Conservation (phyloP, 2,113 vertebrate genomes). For the Antigone vipio region DNA sequence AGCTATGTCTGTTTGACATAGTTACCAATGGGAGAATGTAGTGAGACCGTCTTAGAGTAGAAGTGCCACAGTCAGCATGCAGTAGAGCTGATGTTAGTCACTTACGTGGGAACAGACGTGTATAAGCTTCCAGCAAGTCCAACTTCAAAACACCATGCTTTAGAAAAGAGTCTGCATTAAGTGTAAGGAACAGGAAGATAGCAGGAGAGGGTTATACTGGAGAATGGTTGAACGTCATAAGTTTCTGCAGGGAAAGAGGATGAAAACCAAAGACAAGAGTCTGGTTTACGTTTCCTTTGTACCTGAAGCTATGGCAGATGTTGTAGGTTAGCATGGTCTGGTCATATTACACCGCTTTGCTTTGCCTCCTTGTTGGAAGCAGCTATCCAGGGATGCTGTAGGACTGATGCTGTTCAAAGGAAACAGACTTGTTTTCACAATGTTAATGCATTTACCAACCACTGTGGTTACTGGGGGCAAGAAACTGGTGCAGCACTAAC, state of each 20-base stretch:
- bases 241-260: neutral
- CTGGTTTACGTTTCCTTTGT: neutral
- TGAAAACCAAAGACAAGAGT: neutral
- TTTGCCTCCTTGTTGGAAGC: neutral
- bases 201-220: neutral
- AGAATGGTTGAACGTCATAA: neutral
- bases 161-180: neutral
- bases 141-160: neutral
- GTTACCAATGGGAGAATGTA: neutral
- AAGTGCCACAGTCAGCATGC: neutral
- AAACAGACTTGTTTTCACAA: neutral
- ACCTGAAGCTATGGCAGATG: neutral
- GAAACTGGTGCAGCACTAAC: neutral
- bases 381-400: neutral
- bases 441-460: neutral
- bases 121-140: neutral
- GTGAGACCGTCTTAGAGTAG: neutral
- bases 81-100: neutral
- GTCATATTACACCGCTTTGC: neutral
- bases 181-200: neutral
- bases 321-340: neutral
- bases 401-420: neutral
- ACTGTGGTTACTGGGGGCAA: neutral
- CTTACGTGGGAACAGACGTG: neutral
- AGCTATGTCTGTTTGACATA: neutral